Evolutionary conservation across 2,113 vertebrate species (phyloP).

Genomic region (Hippolais icterina): DNA sequence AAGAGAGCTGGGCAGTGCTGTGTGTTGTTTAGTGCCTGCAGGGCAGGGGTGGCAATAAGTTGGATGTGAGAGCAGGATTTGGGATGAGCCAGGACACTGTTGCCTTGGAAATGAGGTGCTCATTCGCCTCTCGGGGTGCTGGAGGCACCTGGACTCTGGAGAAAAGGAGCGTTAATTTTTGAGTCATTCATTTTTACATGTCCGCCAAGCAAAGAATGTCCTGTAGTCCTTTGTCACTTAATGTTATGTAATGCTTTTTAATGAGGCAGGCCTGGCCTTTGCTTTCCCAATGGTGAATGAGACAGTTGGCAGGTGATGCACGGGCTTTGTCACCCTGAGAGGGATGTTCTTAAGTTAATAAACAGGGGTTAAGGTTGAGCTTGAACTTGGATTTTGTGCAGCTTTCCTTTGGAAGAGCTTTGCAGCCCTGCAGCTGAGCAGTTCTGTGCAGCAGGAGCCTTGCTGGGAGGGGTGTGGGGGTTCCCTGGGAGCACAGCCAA

Average conservation of each 20-base stretch:
- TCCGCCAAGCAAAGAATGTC: not conserved
- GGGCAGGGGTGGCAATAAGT: not conserved
- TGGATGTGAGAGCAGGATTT: not conserved
- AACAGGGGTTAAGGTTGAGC: not conserved
- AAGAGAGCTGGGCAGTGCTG: not conserved
- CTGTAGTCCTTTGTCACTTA: not conserved
- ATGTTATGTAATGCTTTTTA: conserved; percentile 8
- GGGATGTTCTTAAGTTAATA: not conserved
- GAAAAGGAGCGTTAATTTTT: not conserved
- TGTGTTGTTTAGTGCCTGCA: not conserved
- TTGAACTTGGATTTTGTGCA: not conserved
- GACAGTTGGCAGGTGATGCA: not conserved
- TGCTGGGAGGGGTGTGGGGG: not conserved
- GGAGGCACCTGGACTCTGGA: not conserved
- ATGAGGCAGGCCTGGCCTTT: conserved; percentile 33
- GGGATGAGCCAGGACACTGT: not conserved
- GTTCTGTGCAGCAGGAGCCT: not conserved
- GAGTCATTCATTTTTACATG: not conserved
- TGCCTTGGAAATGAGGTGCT: not conserved
- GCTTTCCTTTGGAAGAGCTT: not conserved
- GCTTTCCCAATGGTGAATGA: not conserved
- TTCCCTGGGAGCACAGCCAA: not conserved
- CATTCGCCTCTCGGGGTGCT: not conserved
- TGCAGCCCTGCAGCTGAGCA: not conserved
- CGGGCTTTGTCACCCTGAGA: not conserved